Conservation (phyloP, 2,888 invertebrate species). For the Heliconius cydno region DNA sequence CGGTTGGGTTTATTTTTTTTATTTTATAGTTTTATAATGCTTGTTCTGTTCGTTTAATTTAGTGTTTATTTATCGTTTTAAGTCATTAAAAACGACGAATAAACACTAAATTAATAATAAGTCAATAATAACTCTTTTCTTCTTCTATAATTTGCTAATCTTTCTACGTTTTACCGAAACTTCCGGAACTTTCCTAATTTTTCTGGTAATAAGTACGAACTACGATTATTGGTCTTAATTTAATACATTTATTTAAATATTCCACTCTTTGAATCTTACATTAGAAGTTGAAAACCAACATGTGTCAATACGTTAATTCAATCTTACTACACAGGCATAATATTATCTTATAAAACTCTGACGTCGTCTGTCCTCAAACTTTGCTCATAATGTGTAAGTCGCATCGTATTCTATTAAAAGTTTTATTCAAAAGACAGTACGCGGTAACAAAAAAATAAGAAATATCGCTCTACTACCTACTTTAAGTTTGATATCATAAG, state of each 20-base stretch:
- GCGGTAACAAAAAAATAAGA: slow-evolving; percentile 26
- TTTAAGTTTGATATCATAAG: slow-evolving; percentile 7
- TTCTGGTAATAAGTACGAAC: too few relatives aligned
- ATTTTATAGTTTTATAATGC: not conserved
- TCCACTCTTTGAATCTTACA: too few relatives aligned
- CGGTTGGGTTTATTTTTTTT: not conserved
- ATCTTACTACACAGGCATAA: not conserved
- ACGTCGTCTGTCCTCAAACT: slow-evolving; percentile 4
- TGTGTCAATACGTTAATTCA: not conserved
- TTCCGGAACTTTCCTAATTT: too few relatives aligned
- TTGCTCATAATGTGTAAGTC: slow-evolving; percentile 22
- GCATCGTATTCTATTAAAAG: slow-evolving; percentile 26
- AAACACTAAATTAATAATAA: too few relatives aligned
- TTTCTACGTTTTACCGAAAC: too few relatives aligned
- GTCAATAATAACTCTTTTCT: too few relatives aligned
- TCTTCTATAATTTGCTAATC: too few relatives aligned
- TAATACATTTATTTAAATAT: too few relatives aligned
- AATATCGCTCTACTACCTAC: slow-evolving; percentile 11
- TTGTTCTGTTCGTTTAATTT: too few relatives aligned
- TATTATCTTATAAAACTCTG: not conserved
- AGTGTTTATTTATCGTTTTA: too few relatives aligned
- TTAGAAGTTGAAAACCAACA: not conserved
- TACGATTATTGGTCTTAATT: too few relatives aligned
- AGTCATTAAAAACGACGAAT: too few relatives aligned
- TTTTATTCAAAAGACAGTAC: slow-evolving; percentile 20